These are phyloP conservation scores for Drosophila pseudoobscura DNA, from an alignment of 1,140 invertebrate genomes.

Conservation along the genomic window DNA sequence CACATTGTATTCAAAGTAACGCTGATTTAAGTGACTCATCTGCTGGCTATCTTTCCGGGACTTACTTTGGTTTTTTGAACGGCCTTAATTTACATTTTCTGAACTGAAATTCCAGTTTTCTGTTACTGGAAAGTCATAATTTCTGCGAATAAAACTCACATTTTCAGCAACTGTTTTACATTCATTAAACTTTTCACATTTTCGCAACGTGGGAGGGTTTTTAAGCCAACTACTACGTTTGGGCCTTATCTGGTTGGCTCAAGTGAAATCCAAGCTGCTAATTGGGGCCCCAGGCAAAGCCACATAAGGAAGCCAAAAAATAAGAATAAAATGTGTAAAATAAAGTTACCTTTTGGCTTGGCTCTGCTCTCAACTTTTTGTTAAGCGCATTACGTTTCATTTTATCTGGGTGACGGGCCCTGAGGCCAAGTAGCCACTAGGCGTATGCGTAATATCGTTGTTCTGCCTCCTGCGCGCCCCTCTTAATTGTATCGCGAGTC, in stretches of 20 bases:
- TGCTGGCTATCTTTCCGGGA: too few relatives aligned
- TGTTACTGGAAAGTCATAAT: too few relatives aligned
- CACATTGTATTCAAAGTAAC: too few relatives aligned
- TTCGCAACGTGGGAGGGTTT: slow-evolving; percentile 21
- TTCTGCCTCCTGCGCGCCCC: neutral
- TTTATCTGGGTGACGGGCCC: too few relatives aligned
- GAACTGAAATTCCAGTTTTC: too few relatives aligned
- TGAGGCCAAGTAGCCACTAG: too few relatives aligned
- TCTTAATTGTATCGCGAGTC: slow-evolving; percentile 3
- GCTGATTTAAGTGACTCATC: slow-evolving; percentile 4
- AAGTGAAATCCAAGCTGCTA: slow-evolving; percentile 43
- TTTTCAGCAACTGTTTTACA: slow-evolving; percentile 1
- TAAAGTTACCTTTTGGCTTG: slow-evolving; percentile 3
- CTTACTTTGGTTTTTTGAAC: too few relatives aligned
- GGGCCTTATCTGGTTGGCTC: slow-evolving; percentile 41
- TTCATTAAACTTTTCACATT: slow-evolving; percentile 51
- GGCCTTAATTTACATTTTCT: too few relatives aligned
- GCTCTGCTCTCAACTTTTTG: too few relatives aligned
- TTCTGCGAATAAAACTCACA: too few relatives aligned
- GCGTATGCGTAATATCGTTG: neutral
- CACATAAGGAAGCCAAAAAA: neutral
- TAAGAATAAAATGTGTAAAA: slow-evolving; percentile 2
- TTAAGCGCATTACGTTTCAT: too few relatives aligned
- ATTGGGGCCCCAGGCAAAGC: slow-evolving; percentile 44
- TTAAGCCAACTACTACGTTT: slow-evolving; percentile 12